Conservation (phyloP, 2,888 invertebrate species). For the Oegoconia quadripuncta region DNA sequence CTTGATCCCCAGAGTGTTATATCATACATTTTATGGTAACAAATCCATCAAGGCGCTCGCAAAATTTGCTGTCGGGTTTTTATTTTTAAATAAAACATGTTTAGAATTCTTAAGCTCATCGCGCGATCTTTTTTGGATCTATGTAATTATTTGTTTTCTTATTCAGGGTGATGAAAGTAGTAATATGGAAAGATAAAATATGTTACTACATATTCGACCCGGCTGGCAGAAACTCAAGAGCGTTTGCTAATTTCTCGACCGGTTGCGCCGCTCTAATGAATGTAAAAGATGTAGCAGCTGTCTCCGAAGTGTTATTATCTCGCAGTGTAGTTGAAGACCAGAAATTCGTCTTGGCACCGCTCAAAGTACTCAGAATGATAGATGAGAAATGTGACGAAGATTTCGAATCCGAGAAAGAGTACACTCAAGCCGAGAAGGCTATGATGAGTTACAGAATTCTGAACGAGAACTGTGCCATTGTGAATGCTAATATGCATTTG, state of each 20-base stretch:
- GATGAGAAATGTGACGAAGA: slow-evolving; percentile 63
- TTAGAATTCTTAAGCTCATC: background rate
- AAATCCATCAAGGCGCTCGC: no score
- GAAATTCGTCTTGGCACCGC: slow-evolving; percentile 67
- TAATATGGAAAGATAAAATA: slow-evolving; percentile 79
- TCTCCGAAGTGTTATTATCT: slow-evolving; percentile 72
- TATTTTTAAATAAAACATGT: no score
- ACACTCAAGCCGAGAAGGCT: slow-evolving; percentile 67
- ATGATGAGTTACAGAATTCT: slow-evolving; percentile 77
- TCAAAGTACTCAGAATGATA: slow-evolving; percentile 68
- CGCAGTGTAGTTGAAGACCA: slow-evolving; percentile 68
- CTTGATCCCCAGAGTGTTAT: no score
- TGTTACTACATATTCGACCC: slow-evolving; percentile 83
- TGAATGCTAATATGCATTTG: slow-evolving; percentile 78
- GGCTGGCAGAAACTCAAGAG: slow-evolving; percentile 73
- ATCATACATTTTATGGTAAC: no score
- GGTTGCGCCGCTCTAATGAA: slow-evolving; percentile 80
- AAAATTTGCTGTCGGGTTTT: no score
- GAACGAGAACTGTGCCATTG: slow-evolving; percentile 76
- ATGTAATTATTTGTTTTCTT: slow-evolving; percentile 7
- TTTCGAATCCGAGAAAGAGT: slow-evolving; percentile 68
- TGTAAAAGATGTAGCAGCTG: slow-evolving; percentile 69
- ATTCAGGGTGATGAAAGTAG: slow-evolving; percentile 63
- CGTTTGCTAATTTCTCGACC: slow-evolving; percentile 62
- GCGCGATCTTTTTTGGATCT: background rate